Conservation (phyloP, 2,797 vertebrate species). For the Emys orbicularis region DNA sequence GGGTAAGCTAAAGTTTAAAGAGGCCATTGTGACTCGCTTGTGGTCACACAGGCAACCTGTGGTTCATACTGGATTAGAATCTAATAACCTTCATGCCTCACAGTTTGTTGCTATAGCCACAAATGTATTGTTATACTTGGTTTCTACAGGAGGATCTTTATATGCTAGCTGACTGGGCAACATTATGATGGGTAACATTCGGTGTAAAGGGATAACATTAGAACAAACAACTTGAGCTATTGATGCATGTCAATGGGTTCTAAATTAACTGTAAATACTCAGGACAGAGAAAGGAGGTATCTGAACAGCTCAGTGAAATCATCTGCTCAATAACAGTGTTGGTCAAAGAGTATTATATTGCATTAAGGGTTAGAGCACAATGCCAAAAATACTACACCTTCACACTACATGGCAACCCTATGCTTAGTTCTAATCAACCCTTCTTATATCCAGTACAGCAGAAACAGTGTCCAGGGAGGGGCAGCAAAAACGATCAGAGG, state of each 20-base stretch:
- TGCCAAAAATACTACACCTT: not conserved
- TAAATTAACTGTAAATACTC: not conserved
- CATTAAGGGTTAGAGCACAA: not conserved
- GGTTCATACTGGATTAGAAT: not conserved
- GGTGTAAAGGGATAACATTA: fast-evolving
- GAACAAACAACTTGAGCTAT: not conserved
- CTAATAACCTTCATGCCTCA: not conserved
- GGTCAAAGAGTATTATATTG: not conserved
- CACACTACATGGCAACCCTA: not conserved
- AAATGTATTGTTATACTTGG: not conserved
- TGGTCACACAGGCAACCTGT: not conserved
- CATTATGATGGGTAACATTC: not conserved
- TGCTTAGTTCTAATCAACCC: not conserved
- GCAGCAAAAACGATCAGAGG: not conserved
- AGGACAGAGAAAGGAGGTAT: not conserved
- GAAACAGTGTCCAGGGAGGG: not conserved
- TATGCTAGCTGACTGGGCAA: not conserved
- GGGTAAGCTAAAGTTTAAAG: not conserved
- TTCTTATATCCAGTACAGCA: not conserved
- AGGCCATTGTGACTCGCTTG: not conserved
- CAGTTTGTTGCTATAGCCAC: not conserved
- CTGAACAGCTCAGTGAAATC: not conserved
- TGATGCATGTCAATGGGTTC: not conserved
- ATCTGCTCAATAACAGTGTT: fast-evolving
- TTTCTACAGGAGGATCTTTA: not conserved